phyloP scores from a whole-genome alignment of 2,797 vertebrate species.

The Myotis myotis region DNA sequence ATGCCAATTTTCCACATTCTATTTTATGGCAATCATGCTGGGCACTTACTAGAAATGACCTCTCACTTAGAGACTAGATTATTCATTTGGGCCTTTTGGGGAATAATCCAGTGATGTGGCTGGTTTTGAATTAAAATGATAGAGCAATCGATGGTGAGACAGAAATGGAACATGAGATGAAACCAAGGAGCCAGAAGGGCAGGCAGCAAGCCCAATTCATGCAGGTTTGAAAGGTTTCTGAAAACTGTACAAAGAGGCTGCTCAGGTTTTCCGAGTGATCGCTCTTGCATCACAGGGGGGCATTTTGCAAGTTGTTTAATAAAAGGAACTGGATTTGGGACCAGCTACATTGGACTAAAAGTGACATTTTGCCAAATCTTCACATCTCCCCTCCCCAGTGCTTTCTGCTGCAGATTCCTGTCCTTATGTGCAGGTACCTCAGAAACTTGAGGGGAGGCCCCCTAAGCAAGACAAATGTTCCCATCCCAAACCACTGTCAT shows the following conservation, averaged over 20 bases:
- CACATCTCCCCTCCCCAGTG: not conserved
- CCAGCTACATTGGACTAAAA: not conserved
- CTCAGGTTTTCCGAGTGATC: not conserved
- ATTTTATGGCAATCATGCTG: not conserved
- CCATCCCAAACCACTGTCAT: not conserved
- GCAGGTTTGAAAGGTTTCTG: accelerated
- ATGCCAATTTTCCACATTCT: not conserved
- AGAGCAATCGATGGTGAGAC: not conserved
- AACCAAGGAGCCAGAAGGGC: not conserved
- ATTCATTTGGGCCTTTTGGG: not conserved
- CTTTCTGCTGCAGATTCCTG: not conserved
- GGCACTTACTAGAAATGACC: not conserved
- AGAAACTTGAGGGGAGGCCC: not conserved
- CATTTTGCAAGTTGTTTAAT: not conserved
- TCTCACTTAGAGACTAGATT: not conserved
- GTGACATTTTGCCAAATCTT: not conserved
- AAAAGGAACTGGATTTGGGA: not conserved
- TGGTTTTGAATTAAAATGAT: not conserved
- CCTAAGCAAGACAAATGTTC: not conserved
- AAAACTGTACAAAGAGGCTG: accelerated
- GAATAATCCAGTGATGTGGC: no score
- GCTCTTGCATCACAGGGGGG: not conserved
- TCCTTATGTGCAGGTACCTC: not conserved
- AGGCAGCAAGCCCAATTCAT: not conserved
- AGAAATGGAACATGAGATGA: not conserved